Conservation (phyloP, 2,797 vertebrate genomes). For the Macrochelys suwanniensis region DNA sequence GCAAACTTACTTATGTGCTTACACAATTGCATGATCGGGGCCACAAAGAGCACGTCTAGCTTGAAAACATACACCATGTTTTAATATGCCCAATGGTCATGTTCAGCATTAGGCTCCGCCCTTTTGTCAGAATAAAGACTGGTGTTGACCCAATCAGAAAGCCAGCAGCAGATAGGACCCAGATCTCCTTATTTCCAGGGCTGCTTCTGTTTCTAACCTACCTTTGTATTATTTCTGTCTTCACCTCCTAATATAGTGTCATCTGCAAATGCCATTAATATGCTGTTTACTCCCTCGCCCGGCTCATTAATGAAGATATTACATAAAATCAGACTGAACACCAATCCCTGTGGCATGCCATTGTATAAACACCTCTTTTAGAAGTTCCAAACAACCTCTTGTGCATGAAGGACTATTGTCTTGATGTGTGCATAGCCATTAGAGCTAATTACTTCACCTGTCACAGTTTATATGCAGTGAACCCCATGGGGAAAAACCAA, state of each 20-base stretch:
- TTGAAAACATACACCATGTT: neutral
- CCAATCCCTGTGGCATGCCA: neutral
- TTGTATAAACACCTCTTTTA: neutral
- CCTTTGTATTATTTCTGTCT: neutral
- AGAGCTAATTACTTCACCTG: slow-evolving; percentile 25
- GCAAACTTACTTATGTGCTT: neutral
- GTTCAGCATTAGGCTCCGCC: neutral
- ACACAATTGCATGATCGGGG: neutral
- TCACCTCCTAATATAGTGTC: slow-evolving; percentile 41
- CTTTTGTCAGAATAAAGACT: neutral
- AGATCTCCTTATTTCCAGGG: neutral
- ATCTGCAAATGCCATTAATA: slow-evolving; percentile 49
- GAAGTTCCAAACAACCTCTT: neutral
- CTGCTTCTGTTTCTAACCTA: neutral
- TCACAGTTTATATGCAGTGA: slow-evolving; percentile 3
- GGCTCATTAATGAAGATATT: slow-evolving; percentile 54
- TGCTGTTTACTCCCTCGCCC: slow-evolving; percentile 22
- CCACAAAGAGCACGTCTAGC: slow-evolving; percentile 5
- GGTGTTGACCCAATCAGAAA: neutral
- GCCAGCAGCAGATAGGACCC: rapidly evolving
- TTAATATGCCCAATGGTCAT: neutral
- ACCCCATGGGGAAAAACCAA: neutral
- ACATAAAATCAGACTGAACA: neutral
- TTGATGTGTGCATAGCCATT: slow-evolving; percentile 3
- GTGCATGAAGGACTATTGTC: neutral